These are phyloP conservation scores for Oikopleura vanhoeffeni DNA, from an alignment of 23 tunicate species.

Conservation along the genomic window DNA sequence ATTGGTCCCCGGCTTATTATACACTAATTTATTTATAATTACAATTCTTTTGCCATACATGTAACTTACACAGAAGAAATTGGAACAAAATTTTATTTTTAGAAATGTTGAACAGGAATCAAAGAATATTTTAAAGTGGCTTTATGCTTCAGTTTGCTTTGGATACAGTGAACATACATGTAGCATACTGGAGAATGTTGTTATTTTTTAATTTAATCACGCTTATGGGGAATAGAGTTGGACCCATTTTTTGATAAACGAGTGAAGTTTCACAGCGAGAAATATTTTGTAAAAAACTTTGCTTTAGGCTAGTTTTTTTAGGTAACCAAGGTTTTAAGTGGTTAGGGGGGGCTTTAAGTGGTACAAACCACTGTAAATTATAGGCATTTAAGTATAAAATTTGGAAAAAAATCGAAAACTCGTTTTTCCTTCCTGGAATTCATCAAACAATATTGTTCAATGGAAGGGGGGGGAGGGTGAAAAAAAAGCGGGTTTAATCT, in stretches of 20 bases:
- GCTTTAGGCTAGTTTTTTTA: background rate
- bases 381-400: background rate
- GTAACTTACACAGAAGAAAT: too few relatives aligned
- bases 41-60: too few relatives aligned
- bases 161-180: background rate
- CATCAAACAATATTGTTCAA: too few relatives aligned
- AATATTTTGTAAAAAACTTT: background rate
- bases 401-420: too few relatives aligned
- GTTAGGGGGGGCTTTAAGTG: too few relatives aligned
- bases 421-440: too few relatives aligned
- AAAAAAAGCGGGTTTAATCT: too few relatives aligned
- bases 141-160: background rate
- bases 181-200: background rate
- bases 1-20: background rate
- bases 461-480: too few relatives aligned
- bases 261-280: background rate
- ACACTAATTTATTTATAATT: background rate
- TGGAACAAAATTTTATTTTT: background rate
- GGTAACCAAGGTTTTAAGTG: too few relatives aligned
- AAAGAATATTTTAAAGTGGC: background rate
- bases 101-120: background rate
- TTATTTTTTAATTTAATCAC: background rate
- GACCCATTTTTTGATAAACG: background rate
- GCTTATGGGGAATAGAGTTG: background rate
- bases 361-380: background rate